phyloP scores from a whole-genome alignment of 1,140 invertebrate species.

The Apis florea region DNA sequence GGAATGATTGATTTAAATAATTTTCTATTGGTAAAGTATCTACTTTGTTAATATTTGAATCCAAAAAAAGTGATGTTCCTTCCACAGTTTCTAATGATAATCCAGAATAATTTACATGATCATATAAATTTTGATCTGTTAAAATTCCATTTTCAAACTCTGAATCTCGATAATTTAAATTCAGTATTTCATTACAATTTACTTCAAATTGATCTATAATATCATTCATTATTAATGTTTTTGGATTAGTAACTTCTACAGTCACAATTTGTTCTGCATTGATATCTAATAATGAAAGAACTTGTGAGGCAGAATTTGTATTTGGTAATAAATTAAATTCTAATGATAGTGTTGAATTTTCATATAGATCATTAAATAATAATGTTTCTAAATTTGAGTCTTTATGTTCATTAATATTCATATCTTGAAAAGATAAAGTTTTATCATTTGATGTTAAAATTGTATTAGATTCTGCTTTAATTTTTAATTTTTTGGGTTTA shows the following conservation, averaged over 20 bases:
- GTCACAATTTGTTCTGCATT: slow-evolving; percentile 71
- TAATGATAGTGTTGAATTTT: slow-evolving; percentile 36
- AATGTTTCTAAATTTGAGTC: slow-evolving; percentile 33
- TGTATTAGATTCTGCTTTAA: background rate
- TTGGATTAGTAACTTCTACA: slow-evolving; percentile 67
- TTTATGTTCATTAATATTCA: slow-evolving; percentile 9
- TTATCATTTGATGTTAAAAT: slow-evolving; percentile 6
- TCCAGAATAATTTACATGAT: slow-evolving; percentile 68
- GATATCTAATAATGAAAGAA: slow-evolving; percentile 69
- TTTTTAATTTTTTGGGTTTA: slow-evolving; percentile 37
- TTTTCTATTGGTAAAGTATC: slow-evolving; percentile 65
- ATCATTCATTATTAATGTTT: slow-evolving; percentile 63
- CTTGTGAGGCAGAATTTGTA: slow-evolving; percentile 56
- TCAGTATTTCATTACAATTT: slow-evolving; percentile 71
- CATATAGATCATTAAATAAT: background rate
- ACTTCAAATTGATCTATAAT: slow-evolving; percentile 68
- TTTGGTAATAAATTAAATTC: slow-evolving; percentile 42
- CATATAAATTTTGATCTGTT: slow-evolving; percentile 66
- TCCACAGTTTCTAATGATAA: slow-evolving; percentile 66
- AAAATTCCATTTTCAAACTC: slow-evolving; percentile 66
- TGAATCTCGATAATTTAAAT: slow-evolving; percentile 65
- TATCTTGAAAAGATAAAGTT: slow-evolving; percentile 1
- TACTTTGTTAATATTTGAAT: slow-evolving; percentile 63
- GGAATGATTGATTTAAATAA: slow-evolving; percentile 66
- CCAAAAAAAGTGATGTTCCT: slow-evolving; percentile 60